phyloP scores from a whole-genome alignment of 1,140 invertebrate genomes.

The Drosophila takahashii region DNA sequence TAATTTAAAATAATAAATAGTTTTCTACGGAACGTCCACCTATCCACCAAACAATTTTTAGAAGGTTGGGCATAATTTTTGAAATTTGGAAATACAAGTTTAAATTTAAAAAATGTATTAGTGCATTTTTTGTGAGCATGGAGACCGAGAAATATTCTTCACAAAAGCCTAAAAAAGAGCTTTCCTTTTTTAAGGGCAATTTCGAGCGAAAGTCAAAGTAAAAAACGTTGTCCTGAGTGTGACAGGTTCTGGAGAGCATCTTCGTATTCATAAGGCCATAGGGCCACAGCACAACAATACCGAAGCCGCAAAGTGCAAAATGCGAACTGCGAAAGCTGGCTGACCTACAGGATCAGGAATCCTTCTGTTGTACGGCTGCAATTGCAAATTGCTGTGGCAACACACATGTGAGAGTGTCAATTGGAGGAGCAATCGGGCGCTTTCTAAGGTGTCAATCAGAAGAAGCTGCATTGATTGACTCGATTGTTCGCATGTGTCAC shows the following conservation, averaged over 20 bases:
- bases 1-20: too few species aligned
- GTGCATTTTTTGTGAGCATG: too few species aligned
- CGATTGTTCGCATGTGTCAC: conserved; percentile 37
- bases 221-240: background rate
- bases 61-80: too few species aligned
- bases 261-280: conserved; percentile 37
- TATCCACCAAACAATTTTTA: too few species aligned
- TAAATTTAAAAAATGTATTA: too few species aligned
- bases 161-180: background rate
- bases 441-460: conserved; percentile 48
- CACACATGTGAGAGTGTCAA: conserved; percentile 45
- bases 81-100: too few species aligned
- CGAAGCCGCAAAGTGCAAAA: conserved; percentile 21
- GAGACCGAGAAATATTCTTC: too few species aligned
- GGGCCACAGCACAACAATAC: conserved; percentile 12
- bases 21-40: too few species aligned
- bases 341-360: conserved; percentile 17
- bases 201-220: background rate
- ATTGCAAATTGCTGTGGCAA: conserved; percentile 57
- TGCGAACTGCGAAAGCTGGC: conserved; percentile 19
- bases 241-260: background rate
- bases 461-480: conserved; percentile 53
- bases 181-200: background rate
- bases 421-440: conserved; percentile 7
- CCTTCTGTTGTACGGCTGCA: conserved; percentile 26